These are phyloP conservation scores for Geophilus truncorum DNA, from an alignment of 2,888 invertebrate species.

Conservation along the genomic window DNA sequence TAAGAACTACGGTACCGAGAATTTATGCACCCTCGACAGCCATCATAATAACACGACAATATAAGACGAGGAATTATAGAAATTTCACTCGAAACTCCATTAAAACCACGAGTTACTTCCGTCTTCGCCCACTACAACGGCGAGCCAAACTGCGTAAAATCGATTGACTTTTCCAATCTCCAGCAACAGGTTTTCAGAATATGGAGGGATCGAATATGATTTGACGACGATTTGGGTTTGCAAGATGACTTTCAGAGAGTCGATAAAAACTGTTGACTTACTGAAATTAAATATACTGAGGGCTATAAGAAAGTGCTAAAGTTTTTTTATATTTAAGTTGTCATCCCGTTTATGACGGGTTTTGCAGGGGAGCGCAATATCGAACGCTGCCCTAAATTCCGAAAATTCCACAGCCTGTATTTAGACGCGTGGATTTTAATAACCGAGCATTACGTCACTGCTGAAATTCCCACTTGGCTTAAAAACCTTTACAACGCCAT, in stretches of 20 bases:
- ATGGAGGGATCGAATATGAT: not conserved
- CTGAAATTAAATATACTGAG: not conserved
- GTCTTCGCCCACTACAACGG: not conserved
- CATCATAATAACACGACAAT: no score
- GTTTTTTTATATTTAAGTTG: not conserved
- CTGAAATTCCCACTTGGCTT: not conserved
- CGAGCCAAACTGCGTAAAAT: not conserved
- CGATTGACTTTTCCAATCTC: not conserved
- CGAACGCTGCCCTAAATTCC: slow-evolving; percentile 4
- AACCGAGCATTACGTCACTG: not conserved
- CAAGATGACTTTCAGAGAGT: not conserved
- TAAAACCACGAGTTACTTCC: not conserved
- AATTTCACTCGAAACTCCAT: not conserved
- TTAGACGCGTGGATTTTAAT: not conserved
- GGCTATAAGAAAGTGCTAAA: not conserved
- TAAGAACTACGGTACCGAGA: no score
- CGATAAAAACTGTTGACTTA: not conserved
- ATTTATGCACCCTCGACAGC: no score
- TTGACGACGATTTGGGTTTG: not conserved
- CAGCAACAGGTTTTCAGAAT: not conserved
- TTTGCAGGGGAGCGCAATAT: not conserved
- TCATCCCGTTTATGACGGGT: not conserved
- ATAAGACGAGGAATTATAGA: not conserved
- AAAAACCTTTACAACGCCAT: not conserved
- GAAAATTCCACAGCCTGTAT: not conserved